A percentile compares a stretch with the other conserved stretches of the same genome.
Evolutionary conservation across 2,113 vertebrate species (phyloP).

Genomic region (Dasyprocta punctata): DNA sequence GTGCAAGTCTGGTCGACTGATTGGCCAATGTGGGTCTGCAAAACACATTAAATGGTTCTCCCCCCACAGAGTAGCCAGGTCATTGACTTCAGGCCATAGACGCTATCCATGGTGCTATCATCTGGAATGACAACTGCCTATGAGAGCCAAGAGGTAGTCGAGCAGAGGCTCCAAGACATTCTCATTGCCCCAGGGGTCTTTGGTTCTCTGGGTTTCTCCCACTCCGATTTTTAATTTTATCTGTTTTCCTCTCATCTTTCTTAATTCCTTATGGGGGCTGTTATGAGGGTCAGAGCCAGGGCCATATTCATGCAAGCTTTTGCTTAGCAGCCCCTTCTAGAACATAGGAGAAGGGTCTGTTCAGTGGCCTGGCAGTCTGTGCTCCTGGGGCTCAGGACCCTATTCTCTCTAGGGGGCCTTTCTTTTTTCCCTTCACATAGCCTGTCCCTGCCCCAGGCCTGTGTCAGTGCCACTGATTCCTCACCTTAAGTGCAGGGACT

Average conservation of each 20-base stretch:
- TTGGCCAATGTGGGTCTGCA: background rate
- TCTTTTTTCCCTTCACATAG: background rate
- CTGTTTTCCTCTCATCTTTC: constrained; percentile 1
- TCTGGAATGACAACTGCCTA: background rate
- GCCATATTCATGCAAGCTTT: background rate
- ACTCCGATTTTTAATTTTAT: constrained; percentile 2
- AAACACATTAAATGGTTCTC: background rate
- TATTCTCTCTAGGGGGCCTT: background rate
- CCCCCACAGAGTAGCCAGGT: background rate
- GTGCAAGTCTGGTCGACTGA: background rate
- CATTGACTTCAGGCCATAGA: background rate
- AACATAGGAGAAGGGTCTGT: background rate
- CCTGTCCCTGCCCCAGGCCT: background rate
- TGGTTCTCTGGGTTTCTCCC: background rate
- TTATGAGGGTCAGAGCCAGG: background rate
- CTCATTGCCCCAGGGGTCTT: background rate
- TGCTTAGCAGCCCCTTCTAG: background rate
- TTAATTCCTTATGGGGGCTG: background rate
- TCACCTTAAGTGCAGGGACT: background rate
- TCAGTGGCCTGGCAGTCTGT: background rate
- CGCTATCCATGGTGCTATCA: background rate
- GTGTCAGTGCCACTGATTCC: background rate
- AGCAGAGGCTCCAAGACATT: background rate
- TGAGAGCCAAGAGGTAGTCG: background rate
- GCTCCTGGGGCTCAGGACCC: background rate